Evolutionary conservation across 2,797 vertebrate species (phyloP).

Genomic region (Natrix natrix): DNA sequence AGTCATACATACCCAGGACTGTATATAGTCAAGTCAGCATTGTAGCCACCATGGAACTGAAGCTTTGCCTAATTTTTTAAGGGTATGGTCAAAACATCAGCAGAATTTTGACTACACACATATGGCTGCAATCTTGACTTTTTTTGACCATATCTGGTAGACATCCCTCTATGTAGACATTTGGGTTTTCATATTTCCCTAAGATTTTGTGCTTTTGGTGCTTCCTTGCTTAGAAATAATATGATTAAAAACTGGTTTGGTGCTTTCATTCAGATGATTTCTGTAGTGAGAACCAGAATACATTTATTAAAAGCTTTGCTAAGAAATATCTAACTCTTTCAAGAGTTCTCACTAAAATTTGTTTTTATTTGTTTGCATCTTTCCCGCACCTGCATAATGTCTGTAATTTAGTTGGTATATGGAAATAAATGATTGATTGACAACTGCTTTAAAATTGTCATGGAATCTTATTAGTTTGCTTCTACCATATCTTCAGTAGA

Average conservation of each 20-base stretch:
- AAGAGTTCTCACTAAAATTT: not conserved
- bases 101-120: not conserved
- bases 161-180: not conserved
- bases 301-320: not conserved
- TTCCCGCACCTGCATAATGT: not conserved
- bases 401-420: not conserved
- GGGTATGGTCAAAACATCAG: not conserved
- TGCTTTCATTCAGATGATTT: not conserved
- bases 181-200: not conserved
- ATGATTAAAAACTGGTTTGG: not conserved
- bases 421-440: not conserved
- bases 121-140: not conserved
- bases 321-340: not conserved
- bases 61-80: not conserved
- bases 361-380: not conserved
- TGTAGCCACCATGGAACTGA: not conserved
- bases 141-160: not conserved
- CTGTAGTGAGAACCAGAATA: not conserved
- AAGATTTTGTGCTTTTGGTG: not conserved
- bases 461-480: not conserved
- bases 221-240: not conserved
- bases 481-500: not conserved
- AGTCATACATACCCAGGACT: not conserved
- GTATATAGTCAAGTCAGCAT: not conserved
- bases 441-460: not conserved